phyloP scores from a whole-genome alignment of 2,888 invertebrate species.

The Tiliacea citrago region DNA sequence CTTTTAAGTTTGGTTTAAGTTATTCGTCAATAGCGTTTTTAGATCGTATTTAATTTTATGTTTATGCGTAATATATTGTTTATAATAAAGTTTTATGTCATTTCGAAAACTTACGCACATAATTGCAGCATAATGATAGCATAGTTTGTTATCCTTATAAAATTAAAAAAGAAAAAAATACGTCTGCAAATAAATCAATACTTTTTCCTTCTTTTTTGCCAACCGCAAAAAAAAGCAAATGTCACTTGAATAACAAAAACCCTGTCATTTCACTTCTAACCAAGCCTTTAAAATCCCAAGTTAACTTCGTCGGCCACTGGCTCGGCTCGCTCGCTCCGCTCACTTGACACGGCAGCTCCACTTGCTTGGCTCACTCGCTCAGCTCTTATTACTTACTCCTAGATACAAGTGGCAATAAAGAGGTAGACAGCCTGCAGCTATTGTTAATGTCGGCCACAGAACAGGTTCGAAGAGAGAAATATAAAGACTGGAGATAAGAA shows the following conservation, averaged over 20 bases:
- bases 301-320: background rate
- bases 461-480: slow-evolving; percentile 83
- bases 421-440: slow-evolving; percentile 85
- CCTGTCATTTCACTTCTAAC: background rate
- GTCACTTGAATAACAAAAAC: no score
- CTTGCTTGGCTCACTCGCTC: slow-evolving; percentile 45
- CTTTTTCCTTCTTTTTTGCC: background rate
- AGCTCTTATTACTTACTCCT: slow-evolving; percentile 65
- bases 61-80: background rate
- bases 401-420: slow-evolving; percentile 81
- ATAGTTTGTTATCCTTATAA: background rate
- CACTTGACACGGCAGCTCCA: background rate
- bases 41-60: background rate
- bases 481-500: slow-evolving; percentile 83
- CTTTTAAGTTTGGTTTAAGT: slow-evolving; percentile 63
- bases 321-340: background rate
- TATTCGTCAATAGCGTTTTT: slow-evolving; percentile 44
- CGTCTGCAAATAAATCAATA: background rate
- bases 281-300: background rate
- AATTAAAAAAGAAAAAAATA: background rate
- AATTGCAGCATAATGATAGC: background rate
- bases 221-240: background rate
- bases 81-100: background rate
- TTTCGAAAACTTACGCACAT: background rate
- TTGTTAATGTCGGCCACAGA: slow-evolving; percentile 84